A percentile compares a stretch with the other conserved stretches of the same genome.
Evolutionary conservation across 2,113 vertebrate species (phyloP).

Genomic region (Lontra canadensis): DNA sequence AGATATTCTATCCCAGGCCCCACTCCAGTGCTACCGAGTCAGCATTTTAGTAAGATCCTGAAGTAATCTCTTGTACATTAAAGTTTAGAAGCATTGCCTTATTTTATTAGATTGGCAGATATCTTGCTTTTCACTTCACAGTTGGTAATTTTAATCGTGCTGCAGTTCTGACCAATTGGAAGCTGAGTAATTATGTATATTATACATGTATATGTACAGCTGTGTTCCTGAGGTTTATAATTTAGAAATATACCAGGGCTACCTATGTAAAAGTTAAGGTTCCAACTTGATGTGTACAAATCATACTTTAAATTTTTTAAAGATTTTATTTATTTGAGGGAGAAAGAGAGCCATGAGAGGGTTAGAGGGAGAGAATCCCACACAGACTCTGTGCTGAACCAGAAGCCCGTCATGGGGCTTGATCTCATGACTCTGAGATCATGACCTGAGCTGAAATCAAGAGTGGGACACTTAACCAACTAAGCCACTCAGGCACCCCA

Average conservation of each 20-base stretch:
- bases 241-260: background rate
- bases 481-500: background rate
- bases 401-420: background rate
- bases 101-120: background rate
- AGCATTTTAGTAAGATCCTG: conserved; percentile 9
- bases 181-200: background rate
- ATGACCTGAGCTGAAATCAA: background rate
- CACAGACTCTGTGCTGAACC: background rate
- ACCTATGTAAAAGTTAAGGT: background rate
- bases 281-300: background rate
- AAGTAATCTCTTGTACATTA: background rate
- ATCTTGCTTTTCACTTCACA: conserved; percentile 18
- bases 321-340: background rate
- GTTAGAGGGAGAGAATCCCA: background rate
- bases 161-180: background rate
- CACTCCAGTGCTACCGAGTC: background rate
- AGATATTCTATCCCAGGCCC: background rate
- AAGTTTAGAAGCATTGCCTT: background rate
- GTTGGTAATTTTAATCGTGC: background rate
- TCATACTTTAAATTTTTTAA: background rate
- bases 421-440: background rate
- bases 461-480: background rate
- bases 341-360: background rate
- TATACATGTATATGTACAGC: background rate
- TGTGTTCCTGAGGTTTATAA: background rate